Evolutionary conservation across 2,888 invertebrate genomes (phyloP).

Genomic region (Xanthorhoe designata): DNA sequence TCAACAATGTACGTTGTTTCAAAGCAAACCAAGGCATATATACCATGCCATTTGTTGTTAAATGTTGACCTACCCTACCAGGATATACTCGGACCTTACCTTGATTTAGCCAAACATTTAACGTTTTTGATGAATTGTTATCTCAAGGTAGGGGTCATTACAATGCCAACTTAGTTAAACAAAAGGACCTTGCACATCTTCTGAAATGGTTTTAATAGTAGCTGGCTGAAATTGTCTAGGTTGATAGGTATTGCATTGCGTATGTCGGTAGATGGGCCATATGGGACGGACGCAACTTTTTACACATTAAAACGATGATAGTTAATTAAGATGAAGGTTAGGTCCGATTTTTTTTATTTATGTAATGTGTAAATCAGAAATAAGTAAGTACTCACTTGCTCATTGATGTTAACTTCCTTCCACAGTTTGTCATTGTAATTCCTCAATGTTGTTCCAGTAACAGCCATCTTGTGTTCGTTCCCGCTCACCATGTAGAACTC

Average conservation of each 20-base stretch:
- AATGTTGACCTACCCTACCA: not conserved
- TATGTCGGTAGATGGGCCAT: not conserved
- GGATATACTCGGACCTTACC: not conserved
- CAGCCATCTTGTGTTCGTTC: constrained; percentile 84
- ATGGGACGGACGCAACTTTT: too few relatives aligned
- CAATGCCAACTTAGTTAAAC: not conserved
- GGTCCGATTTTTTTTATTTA: not conserved
- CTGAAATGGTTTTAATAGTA: not conserved
- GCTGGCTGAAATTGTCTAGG: not conserved
- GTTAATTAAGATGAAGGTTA: too few relatives aligned
- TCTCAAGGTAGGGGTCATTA: constrained; percentile 1
- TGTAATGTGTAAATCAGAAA: not conserved
- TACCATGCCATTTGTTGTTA: constrained; percentile 3
- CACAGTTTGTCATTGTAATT: constrained; percentile 90
- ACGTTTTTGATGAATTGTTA: not conserved
- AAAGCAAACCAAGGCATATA: constrained; percentile 8
- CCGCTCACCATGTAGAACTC: constrained; percentile 91
- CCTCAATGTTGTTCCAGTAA: constrained; percentile 92
- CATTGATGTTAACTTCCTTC: constrained; percentile 87
- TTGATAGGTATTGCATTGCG: not conserved
- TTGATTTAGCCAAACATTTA: not conserved
- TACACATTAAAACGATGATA: too few relatives aligned
- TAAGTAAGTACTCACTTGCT: constrained; percentile 85
- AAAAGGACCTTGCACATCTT: not conserved
- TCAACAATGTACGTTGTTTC: constrained; percentile 4